These are phyloP conservation scores for Rousettus madagascariensis DNA, from an alignment of 2,797 vertebrate species.

Conservation along the genomic window DNA sequence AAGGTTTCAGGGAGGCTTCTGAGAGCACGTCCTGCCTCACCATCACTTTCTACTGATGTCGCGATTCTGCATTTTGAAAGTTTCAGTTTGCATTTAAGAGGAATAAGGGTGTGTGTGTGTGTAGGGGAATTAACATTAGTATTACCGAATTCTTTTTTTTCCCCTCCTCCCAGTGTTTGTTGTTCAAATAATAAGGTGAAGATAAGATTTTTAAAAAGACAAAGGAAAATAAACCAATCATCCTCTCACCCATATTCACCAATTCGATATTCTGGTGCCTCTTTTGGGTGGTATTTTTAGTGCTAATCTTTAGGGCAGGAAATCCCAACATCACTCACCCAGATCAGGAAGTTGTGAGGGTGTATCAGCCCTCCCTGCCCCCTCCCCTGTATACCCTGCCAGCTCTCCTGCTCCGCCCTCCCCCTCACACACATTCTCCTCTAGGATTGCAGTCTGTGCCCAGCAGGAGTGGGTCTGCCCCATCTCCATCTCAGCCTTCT, in stretches of 20 bases:
- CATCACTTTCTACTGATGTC: background rate
- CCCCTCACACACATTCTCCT: background rate
- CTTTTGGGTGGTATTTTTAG: constrained; percentile 53
- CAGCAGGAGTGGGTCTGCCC: background rate
- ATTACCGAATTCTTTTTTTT: background rate
- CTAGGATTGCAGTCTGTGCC: background rate
- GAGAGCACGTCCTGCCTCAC: background rate
- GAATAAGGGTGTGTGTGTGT: background rate
- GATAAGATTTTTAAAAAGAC: background rate
- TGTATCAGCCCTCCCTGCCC: background rate
- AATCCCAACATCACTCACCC: constrained; percentile 16
- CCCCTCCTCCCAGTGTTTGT: background rate
- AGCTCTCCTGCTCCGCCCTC: background rate
- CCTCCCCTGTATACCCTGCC: background rate
- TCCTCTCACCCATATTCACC: background rate
- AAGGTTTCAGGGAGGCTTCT: background rate
- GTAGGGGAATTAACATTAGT: background rate
- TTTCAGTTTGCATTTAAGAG: background rate
- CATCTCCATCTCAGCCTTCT: background rate
- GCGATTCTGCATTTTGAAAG: background rate
- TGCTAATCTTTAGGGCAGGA: constrained; percentile 57
- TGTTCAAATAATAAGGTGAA: background rate
- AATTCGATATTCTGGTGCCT: background rate
- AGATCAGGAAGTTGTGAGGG: constrained; percentile 20
- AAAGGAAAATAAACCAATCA: background rate